These are phyloP conservation scores for Micromys minutus DNA, from an alignment of 2,113 vertebrate species.

Conservation along the genomic window DNA sequence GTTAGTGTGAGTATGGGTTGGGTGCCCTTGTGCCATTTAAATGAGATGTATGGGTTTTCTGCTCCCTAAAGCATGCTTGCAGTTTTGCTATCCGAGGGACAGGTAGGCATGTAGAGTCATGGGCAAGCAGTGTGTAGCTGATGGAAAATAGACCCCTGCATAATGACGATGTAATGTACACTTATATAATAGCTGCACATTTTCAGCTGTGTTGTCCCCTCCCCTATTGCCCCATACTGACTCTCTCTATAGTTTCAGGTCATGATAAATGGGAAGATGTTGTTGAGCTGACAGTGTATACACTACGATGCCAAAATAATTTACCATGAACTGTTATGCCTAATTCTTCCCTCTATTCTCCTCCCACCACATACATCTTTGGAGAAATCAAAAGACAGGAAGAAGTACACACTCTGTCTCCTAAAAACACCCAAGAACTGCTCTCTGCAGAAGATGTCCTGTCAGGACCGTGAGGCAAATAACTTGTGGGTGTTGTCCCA, in stretches of 20 bases:
- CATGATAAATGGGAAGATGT: conserved; percentile 56
- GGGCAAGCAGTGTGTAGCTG: not conserved
- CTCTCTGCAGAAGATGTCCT: not conserved
- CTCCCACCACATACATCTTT: not conserved
- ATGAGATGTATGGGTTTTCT: conserved; percentile 18
- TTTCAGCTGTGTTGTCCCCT: conserved; percentile 1
- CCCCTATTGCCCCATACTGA: not conserved
- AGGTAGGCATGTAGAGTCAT: not conserved
- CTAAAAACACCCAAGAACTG: conserved; percentile 6
- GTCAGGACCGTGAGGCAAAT: not conserved
- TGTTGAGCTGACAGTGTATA: not conserved
- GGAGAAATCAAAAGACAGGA: not conserved
- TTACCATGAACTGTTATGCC: not conserved
- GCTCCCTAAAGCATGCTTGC: not conserved
- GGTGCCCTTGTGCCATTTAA: conserved; percentile 29
- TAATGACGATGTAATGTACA: not conserved
- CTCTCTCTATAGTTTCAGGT: conserved; percentile 2
- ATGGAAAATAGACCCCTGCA: not conserved
- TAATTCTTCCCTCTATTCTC: not conserved
- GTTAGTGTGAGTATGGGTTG: not conserved
- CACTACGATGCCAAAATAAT: conserved; percentile 37
- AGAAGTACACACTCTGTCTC: not conserved
- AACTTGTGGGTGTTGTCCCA: not conserved
- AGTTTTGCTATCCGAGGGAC: not conserved
- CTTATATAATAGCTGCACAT: conserved; percentile 35